Conservation (phyloP, 1,140 invertebrate genomes). For the Sipha flava region DNA sequence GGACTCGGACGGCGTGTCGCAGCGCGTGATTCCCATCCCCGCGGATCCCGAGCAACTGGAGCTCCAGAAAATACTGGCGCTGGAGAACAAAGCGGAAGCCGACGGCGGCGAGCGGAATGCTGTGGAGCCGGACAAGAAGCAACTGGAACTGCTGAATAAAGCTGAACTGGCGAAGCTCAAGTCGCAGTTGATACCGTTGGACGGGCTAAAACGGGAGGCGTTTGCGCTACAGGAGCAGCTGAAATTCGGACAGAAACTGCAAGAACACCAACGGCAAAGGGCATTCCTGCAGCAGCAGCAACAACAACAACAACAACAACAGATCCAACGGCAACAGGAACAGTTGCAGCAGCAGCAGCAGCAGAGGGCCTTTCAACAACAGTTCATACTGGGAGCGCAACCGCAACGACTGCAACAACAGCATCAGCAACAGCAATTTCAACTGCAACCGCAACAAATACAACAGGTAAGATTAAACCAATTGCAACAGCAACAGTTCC, state of each 20-base stretch:
- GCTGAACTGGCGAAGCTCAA: neutral
- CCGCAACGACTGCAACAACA: neutral
- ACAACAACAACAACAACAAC: neutral
- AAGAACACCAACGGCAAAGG: constrained; percentile 43
- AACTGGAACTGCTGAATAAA: neutral
- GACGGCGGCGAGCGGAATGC: neutral
- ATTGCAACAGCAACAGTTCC: neutral
- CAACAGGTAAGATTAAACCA: no score
- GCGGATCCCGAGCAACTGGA: neutral
- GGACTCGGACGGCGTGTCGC: constrained; percentile 62
- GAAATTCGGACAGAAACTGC: constrained; percentile 50
- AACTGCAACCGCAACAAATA: constrained; percentile 45
- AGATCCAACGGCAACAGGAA: neutral
- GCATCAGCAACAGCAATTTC: constrained; percentile 44
- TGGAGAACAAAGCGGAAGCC: neutral
- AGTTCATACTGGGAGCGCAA: neutral
- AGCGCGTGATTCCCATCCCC: constrained; percentile 62
- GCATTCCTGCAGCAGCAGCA: neutral
- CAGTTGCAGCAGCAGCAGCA: neutral
- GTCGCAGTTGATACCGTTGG: constrained; percentile 36
- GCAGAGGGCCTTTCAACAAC: neutral
- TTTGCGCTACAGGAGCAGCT: constrained; percentile 43
- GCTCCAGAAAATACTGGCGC: neutral
- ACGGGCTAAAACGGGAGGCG: constrained; percentile 59
- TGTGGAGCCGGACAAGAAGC: neutral